These are phyloP conservation scores for Leptogaster cylindrica DNA, from an alignment of 2,888 invertebrate genomes.

Conservation along the genomic window DNA sequence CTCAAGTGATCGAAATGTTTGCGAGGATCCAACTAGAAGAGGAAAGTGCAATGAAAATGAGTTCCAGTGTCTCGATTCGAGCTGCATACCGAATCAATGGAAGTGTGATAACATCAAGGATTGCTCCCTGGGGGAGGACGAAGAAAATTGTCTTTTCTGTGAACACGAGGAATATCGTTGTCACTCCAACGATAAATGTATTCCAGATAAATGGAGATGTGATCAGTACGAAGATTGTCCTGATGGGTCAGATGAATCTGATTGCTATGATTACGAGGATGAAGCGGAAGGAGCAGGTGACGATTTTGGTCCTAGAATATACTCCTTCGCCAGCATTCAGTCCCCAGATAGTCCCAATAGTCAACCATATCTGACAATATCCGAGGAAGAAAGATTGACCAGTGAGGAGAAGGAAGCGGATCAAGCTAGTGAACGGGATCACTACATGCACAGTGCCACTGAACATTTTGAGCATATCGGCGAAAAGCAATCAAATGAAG, in stretches of 20 bases:
- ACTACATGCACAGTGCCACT: slow-evolving; percentile 45
- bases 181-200: slow-evolving; percentile 63
- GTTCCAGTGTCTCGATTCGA: slow-evolving; percentile 66
- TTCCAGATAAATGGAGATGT: slow-evolving; percentile 68
- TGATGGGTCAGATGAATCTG: slow-evolving; percentile 68
- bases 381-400: slow-evolving; percentile 51
- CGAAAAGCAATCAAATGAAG: slow-evolving; percentile 12
- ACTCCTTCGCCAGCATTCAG: slow-evolving; percentile 58
- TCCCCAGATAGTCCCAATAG: slow-evolving; percentile 55
- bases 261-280: slow-evolving; percentile 62
- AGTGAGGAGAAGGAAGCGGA: slow-evolving; percentile 30
- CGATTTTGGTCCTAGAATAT: slow-evolving; percentile 54
- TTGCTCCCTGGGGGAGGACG: slow-evolving; percentile 63
- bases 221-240: slow-evolving; percentile 69
- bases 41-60: slow-evolving; percentile 66
- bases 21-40: slow-evolving; percentile 64
- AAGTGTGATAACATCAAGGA: slow-evolving; percentile 64
- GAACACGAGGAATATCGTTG: slow-evolving; percentile 63
- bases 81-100: slow-evolving; percentile 70
- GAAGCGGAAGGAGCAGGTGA: slow-evolving; percentile 51
- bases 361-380: slow-evolving; percentile 50
- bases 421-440: slow-evolving; percentile 38
- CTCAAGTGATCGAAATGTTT: slow-evolving; percentile 63
- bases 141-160: slow-evolving; percentile 62
- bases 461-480: slow-evolving; percentile 39